phyloP scores from a whole-genome alignment of 2,113 vertebrate species.

The Thalassarche chlororhynchos region DNA sequence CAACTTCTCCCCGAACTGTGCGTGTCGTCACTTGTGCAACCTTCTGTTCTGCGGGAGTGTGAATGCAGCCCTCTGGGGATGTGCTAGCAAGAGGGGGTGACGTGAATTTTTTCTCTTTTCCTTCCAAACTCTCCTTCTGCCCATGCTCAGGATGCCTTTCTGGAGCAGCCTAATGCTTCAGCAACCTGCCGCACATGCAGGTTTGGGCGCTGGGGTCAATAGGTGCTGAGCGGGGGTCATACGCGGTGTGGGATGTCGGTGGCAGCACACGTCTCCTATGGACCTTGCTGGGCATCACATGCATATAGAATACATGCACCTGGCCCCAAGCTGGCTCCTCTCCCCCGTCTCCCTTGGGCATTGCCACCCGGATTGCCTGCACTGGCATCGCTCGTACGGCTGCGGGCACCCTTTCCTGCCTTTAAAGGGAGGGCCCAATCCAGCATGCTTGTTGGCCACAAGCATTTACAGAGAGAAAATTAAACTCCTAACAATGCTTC shows the following conservation, averaged over 20 bases:
- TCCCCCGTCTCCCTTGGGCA: neutral
- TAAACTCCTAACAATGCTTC: neutral
- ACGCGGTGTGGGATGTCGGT: accelerated
- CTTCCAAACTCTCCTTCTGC: neutral
- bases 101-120: neutral
- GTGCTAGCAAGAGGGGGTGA: neutral
- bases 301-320: neutral
- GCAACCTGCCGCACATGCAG: neutral
- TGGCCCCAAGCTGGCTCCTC: neutral
- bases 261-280: accelerated
- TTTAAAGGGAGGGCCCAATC: neutral
- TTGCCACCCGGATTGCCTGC: neutral
- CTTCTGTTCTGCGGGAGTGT: constrained; percentile 40
- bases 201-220: neutral
- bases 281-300: neutral
- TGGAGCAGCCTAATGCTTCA: neutral
- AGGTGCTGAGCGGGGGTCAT: neutral
- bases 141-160: neutral
- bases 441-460: neutral
- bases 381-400: accelerated
- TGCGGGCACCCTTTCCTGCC: neutral
- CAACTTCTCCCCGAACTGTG: neutral
- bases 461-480: neutral
- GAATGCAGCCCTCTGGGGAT: constrained; percentile 13
- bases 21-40: neutral